Percentiles rank a stretch among this genome's conserved stretches.
phyloP scores from a whole-genome alignment of 2,113 vertebrate species.

The Bubo scandiacus region DNA sequence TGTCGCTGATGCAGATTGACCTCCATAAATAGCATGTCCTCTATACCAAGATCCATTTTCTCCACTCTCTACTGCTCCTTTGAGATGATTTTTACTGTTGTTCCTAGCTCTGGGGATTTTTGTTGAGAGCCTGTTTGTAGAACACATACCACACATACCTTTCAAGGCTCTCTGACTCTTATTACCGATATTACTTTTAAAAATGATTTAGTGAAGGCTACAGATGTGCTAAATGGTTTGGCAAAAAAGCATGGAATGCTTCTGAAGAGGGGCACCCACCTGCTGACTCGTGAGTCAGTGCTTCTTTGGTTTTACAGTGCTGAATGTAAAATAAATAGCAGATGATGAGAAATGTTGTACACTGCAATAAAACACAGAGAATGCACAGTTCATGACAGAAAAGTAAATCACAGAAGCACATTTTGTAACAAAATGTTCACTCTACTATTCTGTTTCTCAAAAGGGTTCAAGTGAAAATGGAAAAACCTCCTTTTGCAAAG shows the following conservation, averaged over 20 bases:
- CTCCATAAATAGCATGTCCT: slow-evolving; percentile 59
- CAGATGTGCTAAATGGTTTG: slow-evolving; percentile 52
- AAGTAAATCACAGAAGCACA: slow-evolving; percentile 11
- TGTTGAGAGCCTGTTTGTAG: slow-evolving; percentile 44
- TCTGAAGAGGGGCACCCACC: slow-evolving; percentile 43
- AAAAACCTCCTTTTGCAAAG: neutral
- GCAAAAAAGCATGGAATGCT: slow-evolving; percentile 14
- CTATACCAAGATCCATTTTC: slow-evolving; percentile 35
- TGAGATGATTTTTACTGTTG: slow-evolving; percentile 53
- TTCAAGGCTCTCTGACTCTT: slow-evolving; percentile 55
- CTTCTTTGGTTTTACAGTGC: slow-evolving; percentile 20
- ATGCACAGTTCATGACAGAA: neutral
- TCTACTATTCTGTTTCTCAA: neutral
- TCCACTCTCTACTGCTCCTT: slow-evolving; percentile 37
- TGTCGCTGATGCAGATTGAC: slow-evolving; percentile 43
- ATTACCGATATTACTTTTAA: slow-evolving; percentile 29
- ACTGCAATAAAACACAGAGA: slow-evolving; percentile 7
- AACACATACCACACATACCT: slow-evolving; percentile 44
- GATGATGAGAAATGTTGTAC: slow-evolving; percentile 29
- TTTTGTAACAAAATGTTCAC: slow-evolving; percentile 4
- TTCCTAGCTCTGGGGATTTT: slow-evolving; percentile 41
- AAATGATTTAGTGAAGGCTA: slow-evolving; percentile 59
- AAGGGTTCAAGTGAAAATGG: slow-evolving; percentile 21
- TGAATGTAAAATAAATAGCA: slow-evolving; percentile 56
- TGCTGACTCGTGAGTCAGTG: slow-evolving; percentile 38